phyloP scores from a whole-genome alignment of 2,797 vertebrate genomes.

The Threskiornis aethiopicus region DNA sequence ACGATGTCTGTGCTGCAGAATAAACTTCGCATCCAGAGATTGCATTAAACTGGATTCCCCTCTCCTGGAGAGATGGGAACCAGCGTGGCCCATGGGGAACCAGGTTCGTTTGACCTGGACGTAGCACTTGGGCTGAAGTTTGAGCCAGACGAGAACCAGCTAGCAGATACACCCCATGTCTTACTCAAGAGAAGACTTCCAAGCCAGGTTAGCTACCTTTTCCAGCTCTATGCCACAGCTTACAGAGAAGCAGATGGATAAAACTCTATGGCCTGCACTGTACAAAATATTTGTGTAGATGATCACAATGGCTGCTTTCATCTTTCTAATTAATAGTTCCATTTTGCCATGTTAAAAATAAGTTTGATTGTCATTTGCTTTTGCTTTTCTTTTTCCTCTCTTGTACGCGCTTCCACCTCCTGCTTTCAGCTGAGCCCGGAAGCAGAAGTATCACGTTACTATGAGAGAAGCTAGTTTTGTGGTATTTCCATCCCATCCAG shows the following conservation, averaged over 20 bases:
- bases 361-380: neutral
- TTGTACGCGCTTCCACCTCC: neutral
- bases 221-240: neutral
- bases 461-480: constrained; percentile 29
- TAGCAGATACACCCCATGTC: neutral
- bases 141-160: neutral
- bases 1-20: neutral
- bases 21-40: neutral
- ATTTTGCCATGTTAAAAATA: neutral
- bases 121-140: neutral
- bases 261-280: neutral
- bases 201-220: neutral
- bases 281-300: neutral
- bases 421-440: neutral
- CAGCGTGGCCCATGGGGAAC: neutral
- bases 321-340: neutral
- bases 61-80: neutral
- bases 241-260: neutral
- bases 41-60: neutral
- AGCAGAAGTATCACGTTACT: constrained; percentile 51
- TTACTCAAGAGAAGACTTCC: neutral
- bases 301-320: neutral
- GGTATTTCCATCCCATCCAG: constrained; percentile 53
- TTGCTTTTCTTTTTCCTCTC: neutral
- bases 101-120: neutral